Evolutionary conservation across 2,113 vertebrate genomes (phyloP).

Genomic region (Seriola aureovittata): DNA sequence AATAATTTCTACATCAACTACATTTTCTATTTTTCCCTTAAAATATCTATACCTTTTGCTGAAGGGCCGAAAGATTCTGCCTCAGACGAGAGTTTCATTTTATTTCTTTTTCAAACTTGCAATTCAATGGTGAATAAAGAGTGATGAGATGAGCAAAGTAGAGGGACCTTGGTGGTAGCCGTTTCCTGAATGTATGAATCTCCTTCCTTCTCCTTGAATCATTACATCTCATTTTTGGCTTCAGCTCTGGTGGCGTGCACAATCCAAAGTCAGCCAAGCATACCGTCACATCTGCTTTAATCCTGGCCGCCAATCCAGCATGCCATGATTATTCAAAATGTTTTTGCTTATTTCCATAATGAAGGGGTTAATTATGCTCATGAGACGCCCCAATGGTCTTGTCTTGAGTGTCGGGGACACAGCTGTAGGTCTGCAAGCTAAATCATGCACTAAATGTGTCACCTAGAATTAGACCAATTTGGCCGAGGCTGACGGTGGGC

Average conservation of each 20-base stretch:
- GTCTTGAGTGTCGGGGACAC: conserved; percentile 86
- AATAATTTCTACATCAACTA: neutral
- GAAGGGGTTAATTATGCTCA: conserved; percentile 83
- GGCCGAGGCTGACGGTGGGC: conserved; percentile 50
- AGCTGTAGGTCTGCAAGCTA: conserved; percentile 87
- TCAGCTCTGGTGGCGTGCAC: conserved; percentile 55
- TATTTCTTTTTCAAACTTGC: conserved; percentile 6
- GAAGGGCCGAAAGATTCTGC: conserved; percentile 8
- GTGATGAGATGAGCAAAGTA: conserved; percentile 20
- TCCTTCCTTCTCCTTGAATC: conserved; percentile 45
- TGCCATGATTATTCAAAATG: conserved; percentile 68
- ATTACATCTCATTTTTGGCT: conserved; percentile 43
- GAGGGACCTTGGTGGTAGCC: neutral
- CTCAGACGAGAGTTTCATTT: conserved; percentile 5
- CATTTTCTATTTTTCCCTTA: neutral
- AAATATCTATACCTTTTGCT: neutral
- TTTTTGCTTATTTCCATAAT: conserved; percentile 79
- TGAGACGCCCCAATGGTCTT: conserved; percentile 79
- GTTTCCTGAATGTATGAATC: conserved; percentile 19
- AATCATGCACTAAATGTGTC: conserved; percentile 88
- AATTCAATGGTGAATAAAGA: neutral
- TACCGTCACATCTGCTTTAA: conserved; percentile 76
- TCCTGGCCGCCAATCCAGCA: conserved; percentile 47
- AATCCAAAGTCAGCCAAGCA: conserved; percentile 72
- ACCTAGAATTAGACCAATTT: conserved; percentile 81